Evolutionary conservation across 2,113 vertebrate genomes (phyloP).

Genomic region (Ameiurus melas): DNA sequence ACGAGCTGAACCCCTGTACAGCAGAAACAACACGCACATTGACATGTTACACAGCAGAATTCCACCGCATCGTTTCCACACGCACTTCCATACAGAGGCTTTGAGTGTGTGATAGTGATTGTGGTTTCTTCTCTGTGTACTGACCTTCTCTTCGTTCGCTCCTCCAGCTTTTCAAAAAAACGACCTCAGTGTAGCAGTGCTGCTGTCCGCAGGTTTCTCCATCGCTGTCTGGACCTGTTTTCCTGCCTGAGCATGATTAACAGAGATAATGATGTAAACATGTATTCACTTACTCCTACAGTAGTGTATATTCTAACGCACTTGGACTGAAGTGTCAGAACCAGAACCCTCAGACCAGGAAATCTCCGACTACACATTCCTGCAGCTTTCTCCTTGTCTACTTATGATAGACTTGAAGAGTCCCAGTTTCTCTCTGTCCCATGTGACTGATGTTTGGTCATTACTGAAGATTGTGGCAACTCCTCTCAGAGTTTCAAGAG

Average conservation of each 20-base stretch:
- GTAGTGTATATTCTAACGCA: not conserved
- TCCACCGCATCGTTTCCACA: not conserved
- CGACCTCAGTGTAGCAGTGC: not conserved
- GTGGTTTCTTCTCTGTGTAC: not conserved
- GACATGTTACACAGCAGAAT: not conserved
- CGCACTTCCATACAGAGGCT: not conserved
- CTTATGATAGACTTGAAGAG: too few relatives aligned
- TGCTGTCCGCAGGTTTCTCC: not conserved
- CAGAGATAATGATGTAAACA: not conserved
- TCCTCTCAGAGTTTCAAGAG: constrained; percentile 33
- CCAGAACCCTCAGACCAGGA: not conserved
- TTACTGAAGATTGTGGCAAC: constrained; percentile 13
- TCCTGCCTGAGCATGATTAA: not conserved
- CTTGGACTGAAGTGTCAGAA: not conserved
- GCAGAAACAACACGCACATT: not conserved
- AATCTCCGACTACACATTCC: constrained; percentile 2
- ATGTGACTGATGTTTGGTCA: constrained; percentile 7
- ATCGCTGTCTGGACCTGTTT: not conserved
- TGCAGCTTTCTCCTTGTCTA: constrained; percentile 10
- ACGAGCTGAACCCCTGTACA: constrained; percentile 23
- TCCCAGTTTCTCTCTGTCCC: not conserved
- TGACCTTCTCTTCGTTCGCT: constrained; percentile 28
- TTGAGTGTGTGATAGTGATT: not conserved
- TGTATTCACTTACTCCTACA: not conserved
- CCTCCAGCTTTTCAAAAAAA: constrained; percentile 26